Evolutionary conservation across 2,113 vertebrate genomes (phyloP), one percentile per base, ranked within the genome.

Genomic region (Tylochromis polylepis): DNA sequence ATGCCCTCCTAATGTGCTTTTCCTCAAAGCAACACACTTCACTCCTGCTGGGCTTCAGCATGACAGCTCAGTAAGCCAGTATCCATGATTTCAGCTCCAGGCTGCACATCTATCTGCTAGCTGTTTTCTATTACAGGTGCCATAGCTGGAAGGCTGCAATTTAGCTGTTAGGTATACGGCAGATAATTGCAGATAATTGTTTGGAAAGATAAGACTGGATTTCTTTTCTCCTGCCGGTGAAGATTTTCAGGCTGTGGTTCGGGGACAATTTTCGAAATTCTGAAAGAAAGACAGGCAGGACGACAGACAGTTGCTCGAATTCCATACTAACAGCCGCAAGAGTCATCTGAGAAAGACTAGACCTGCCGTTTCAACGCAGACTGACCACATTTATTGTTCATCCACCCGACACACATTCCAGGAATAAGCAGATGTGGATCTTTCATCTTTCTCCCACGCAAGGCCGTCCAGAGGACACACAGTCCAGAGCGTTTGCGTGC

Each of bases 391-490:
- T 87, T 91, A 87, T 93, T 93, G 92, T 95, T 93, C 92, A 85
- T 86, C 91, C 88, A 91, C 77, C 88, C 87, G 11, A n/a, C 87
- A 82, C 88, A 93, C 91, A 95, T 94, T 94, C 92, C 95, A 93
- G 91, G 89, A 92, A 93, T 86, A 86, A 91, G 92, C 83, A 89
- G 90, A 89, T 85, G 89, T 89, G 85, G 86, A 92, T 91, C 85
- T 91, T 92, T 93, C 70, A 84, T 91, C 86, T 43, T 65, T 90
- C 88, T 94, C 91, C 93, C 86, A 94, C 89, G 11, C 86, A 55
- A 85, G 85, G 91, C 87, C 89, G 43, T 77, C 31, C 77, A 91
- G 51, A 93, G 91, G 80, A 93, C 85, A 88, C 80, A 43, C 81
- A 79, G 77, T 62, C 15, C 57, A 11, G 82, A 24, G 9, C 62